Conservation (phyloP, 2,888 invertebrate species). For the Cephus pygmeus region DNA sequence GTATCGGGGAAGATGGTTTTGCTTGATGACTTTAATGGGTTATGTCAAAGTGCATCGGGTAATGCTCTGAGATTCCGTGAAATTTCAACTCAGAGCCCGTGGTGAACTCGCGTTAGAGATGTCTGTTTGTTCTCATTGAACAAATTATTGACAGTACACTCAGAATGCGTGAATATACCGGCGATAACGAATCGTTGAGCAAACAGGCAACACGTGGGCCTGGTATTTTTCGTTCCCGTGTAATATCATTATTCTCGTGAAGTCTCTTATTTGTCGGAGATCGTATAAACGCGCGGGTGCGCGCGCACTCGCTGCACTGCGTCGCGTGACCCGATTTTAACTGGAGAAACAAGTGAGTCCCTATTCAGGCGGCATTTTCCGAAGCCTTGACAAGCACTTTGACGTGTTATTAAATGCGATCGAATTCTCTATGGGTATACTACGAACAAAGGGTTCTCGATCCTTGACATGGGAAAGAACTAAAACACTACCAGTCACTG, state of each 20-base stretch:
- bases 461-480: not conserved
- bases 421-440: not conserved
- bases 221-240: slow-evolving; percentile 42
- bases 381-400: slow-evolving; percentile 11
- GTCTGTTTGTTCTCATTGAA: slow-evolving; percentile 36
- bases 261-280: slow-evolving; percentile 26
- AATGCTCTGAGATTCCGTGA: slow-evolving; percentile 23
- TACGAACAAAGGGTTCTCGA: not conserved
- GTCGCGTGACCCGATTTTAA: slow-evolving; percentile 1
- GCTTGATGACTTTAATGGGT: slow-evolving; percentile 7
- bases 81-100: slow-evolving; percentile 4
- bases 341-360: slow-evolving; percentile 15
- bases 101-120: slow-evolving; percentile 9
- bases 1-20: no score
- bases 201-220: slow-evolving; percentile 39
- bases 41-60: slow-evolving; percentile 29
- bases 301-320: not conserved
- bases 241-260: slow-evolving; percentile 23
- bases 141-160: slow-evolving; percentile 48
- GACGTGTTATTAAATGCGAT: not conserved
- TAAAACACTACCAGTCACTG: not conserved
- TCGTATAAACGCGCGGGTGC: not conserved
- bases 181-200: slow-evolving; percentile 50
- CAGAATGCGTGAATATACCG: slow-evolving; percentile 29
- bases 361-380: slow-evolving; percentile 1